Base-by-base conservation (phyloP, 2,113 vertebrate species). In the Percina caprodes region DNA sequence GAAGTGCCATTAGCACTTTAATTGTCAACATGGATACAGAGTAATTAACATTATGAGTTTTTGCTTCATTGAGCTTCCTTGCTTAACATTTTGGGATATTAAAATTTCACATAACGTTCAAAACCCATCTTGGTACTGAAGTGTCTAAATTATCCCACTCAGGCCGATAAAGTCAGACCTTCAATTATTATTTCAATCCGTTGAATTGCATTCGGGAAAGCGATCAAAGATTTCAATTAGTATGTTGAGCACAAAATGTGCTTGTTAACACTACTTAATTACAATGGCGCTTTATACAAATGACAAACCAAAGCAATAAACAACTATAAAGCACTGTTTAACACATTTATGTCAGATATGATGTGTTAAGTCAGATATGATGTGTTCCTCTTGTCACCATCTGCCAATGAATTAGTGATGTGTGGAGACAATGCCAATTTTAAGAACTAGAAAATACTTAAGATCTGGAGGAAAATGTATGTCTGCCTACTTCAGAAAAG, bases 241-340 rank as follows among this genome's bases (percentile, higher is more conserved):
- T 30, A 48, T 76, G 76, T 55, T 18, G 23, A 69, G 49, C 5
- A 16, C 59, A 66, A 73, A 66, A 73, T 35, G 26, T 74, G 61
- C 77, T 39, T 69, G 48, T 49, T 60, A 85, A 86, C 66, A 73
- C 67, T 70, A 33, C 69, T 79, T 69, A 69, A 78, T 70, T 62
- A 85, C 66, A 81, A 74, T 24, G 80, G 67, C 10, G 62, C 61
- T 77, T 69, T 26, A 26, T 45, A 63, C 60, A 56, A 67, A 67
- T 0, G 30, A 35, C 21, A 24, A 73, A 71, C 1, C 51, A 69
- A 72, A 66, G 8, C n/a, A 65, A 51, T 30, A 69, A 79, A 54
- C 59, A 60, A 63, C 59, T 46, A n/a, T n/a, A 70, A 71, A 70
- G 46, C 51, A 74, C 75, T 13, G 19, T 8, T 79, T 85, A 69